Percentiles rank a stretch among this genome's conserved stretches.
Conservation (phyloP, 2,797 vertebrate species). For the Aldrovandia affinis region DNA sequence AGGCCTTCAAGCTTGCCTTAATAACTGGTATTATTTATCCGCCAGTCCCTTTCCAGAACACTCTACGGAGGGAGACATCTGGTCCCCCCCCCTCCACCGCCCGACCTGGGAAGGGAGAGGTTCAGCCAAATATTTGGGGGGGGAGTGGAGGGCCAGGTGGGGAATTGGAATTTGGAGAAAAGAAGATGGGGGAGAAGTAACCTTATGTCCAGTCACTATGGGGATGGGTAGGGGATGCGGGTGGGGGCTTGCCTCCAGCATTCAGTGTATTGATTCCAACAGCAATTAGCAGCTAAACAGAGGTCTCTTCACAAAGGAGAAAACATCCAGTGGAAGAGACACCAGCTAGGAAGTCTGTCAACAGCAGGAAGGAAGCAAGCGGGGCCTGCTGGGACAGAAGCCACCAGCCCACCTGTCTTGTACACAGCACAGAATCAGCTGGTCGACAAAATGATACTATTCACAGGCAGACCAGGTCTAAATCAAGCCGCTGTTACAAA, state of each 20-base stretch:
- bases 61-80: background rate
- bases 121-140: slow-evolving; percentile 48
- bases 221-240: background rate
- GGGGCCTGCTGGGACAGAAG: background rate
- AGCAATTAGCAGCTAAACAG: background rate
- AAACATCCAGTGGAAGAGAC: background rate
- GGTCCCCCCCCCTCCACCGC: background rate
- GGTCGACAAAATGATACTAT: background rate
- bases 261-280: background rate
- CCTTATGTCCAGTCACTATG: slow-evolving; percentile 7
- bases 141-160: slow-evolving; percentile 44
- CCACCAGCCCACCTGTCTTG: background rate
- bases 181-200: background rate
- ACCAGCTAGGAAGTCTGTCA: background rate
- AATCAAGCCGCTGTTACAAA: background rate
- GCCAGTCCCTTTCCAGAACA: slow-evolving; percentile 21
- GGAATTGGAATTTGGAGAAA: slow-evolving; percentile 18
- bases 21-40: slow-evolving; percentile 77
- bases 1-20: slow-evolving; percentile 66
- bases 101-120: background rate
- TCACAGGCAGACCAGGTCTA: background rate
- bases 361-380: background rate
- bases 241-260: background rate
- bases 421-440: background rate
- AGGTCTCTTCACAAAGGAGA: background rate